phyloP scores from a whole-genome alignment of 2,888 invertebrate species.

The Hypomecis punctinalis region DNA sequence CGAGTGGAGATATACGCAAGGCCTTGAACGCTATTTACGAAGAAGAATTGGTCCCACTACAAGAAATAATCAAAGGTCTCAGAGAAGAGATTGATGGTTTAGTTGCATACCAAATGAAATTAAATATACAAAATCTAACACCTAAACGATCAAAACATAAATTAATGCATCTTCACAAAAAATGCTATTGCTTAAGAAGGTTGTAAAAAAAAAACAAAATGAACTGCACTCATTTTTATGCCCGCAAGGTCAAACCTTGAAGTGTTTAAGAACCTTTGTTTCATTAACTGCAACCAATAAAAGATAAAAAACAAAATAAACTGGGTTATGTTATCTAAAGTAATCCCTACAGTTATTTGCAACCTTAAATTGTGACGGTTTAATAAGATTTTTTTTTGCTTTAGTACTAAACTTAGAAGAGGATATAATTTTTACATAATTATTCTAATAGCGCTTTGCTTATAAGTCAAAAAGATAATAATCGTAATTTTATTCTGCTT shows the following conservation, averaged over 20 bases:
- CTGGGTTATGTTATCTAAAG: conserved; percentile 9
- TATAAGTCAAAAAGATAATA: no score
- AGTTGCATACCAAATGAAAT: conserved; percentile 52
- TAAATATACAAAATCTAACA: conserved; percentile 49
- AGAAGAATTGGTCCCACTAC: conserved; percentile 65
- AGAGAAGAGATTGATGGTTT: conserved; percentile 62
- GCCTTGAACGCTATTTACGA: conserved; percentile 58
- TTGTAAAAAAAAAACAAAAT: conserved; percentile 10
- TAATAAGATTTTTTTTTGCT: not conserved
- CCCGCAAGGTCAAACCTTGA: not conserved
- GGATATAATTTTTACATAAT: no score
- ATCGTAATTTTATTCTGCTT: no score
- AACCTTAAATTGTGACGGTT: not conserved
- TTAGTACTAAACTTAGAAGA: not conserved
- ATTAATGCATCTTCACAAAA: conserved; percentile 33
- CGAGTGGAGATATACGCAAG: conserved; percentile 32
- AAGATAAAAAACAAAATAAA: conserved; percentile 1
- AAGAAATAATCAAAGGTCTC: conserved; percentile 60
- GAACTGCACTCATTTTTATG: not conserved
- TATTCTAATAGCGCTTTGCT: no score
- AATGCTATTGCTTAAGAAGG: conserved; percentile 55
- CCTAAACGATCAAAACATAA: conserved; percentile 21
- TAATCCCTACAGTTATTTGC: not conserved
- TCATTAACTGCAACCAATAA: not conserved
- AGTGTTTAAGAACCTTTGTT: not conserved